A percentile compares a stretch with the other conserved stretches of the same genome.
Conservation (phyloP, 92 coral and sea anemone species). For the Umimayanthus kanabou region DNA sequence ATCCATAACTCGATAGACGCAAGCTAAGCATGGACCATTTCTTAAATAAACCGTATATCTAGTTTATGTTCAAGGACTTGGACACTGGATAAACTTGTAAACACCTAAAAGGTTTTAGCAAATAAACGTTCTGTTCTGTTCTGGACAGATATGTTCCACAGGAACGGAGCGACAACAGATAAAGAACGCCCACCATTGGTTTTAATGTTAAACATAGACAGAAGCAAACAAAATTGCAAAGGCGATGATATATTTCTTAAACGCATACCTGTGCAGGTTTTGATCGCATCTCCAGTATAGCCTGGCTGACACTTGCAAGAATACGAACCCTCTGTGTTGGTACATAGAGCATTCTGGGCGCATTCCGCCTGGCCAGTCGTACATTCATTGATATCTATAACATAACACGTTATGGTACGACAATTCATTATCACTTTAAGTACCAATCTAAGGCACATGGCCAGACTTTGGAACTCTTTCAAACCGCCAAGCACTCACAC, state of each 20-base stretch:
- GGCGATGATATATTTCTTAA: background rate
- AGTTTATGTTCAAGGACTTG: too few species aligned
- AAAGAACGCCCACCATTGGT: background rate
- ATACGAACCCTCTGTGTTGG: constrained; percentile 56
- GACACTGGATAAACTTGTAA: too few species aligned
- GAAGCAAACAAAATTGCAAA: background rate
- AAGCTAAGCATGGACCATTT: too few species aligned
- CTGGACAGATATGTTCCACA: too few species aligned
- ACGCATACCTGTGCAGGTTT: constrained; percentile 56
- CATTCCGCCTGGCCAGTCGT: constrained; percentile 53
- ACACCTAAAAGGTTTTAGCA: too few species aligned
- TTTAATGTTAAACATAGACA: background rate
- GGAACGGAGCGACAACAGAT: background rate
- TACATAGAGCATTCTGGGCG: constrained; percentile 53
- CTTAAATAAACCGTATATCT: too few species aligned
- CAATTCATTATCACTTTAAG: background rate
- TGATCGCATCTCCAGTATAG: constrained; percentile 47
- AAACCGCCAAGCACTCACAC: background rate
- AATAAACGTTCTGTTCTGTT: too few species aligned
- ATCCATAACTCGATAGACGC: too few species aligned
- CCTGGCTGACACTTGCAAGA: constrained; percentile 69
- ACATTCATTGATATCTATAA: constrained; percentile 79
- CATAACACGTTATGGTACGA: background rate
- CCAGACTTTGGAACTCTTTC: too few species aligned
- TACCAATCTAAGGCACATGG: background rate